Percentiles rank a stretch among this genome's conserved stretches.
Evolutionary conservation across 1,140 invertebrate species (phyloP).

Genomic region (Propsilocerus akamusi): DNA sequence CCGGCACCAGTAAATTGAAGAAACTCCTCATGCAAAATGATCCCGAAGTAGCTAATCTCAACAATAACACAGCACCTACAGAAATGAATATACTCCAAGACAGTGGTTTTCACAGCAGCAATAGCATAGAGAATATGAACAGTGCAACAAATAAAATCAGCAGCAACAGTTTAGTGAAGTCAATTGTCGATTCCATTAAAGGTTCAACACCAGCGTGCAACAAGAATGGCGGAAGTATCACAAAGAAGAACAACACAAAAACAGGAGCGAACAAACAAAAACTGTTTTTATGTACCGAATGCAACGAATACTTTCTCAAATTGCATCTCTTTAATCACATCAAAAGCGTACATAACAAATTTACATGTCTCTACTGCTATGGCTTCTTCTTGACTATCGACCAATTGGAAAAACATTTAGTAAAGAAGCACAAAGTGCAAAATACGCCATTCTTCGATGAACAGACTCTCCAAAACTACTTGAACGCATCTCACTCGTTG

Average conservation of each 20-base stretch:
- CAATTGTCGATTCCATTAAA: not conserved
- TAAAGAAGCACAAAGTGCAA: conserved; percentile 40
- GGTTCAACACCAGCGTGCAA: not conserved
- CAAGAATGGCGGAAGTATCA: conserved; percentile 8
- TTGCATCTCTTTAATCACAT: conserved; percentile 70
- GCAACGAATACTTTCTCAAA: conserved; percentile 60
- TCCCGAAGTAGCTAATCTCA: not conserved
- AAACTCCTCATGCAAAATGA: not conserved
- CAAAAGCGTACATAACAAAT: conserved; percentile 52
- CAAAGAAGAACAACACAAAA: conserved; percentile 37
- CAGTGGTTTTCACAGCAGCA: not conserved
- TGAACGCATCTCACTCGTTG: not conserved
- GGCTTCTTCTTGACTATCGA: conserved; percentile 61
- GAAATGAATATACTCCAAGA: not conserved
- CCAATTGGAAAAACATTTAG: conserved; percentile 50
- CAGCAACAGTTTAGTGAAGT: not conserved
- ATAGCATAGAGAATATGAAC: not conserved
- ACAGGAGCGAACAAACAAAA: too few relatives aligned
- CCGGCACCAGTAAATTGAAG: not conserved
- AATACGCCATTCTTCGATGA: not conserved
- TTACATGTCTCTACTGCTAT: conserved; percentile 59
- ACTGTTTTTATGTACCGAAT: conserved; percentile 57
- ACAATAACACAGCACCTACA: not conserved
- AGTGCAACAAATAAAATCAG: not conserved
- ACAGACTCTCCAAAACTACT: not conserved